Conservation (phyloP, 2,888 invertebrate species). For the Synergus itoensis region DNA sequence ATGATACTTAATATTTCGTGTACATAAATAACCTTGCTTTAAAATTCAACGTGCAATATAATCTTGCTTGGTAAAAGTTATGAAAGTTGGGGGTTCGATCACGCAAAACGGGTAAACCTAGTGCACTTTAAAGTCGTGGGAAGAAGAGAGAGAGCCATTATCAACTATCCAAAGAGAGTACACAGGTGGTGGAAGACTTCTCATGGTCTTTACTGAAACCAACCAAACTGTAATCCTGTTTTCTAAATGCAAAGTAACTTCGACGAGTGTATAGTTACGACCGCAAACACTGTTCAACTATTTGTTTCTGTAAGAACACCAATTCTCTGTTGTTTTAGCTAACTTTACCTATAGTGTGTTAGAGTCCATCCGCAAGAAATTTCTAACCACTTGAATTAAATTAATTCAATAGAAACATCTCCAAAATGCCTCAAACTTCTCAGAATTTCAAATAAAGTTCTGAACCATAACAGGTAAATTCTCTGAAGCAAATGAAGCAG, state of each 20-base stretch:
- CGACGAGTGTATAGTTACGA: constrained; percentile 68
- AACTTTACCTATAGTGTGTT: background rate
- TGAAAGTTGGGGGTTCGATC: constrained; percentile 29
- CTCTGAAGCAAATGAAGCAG: background rate
- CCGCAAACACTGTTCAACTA: constrained; percentile 70
- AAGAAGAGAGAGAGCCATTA: constrained; percentile 45
- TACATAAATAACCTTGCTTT: constrained; percentile 10
- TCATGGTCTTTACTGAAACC: constrained; percentile 49
- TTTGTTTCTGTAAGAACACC: constrained; percentile 65
- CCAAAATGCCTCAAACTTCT: background rate
- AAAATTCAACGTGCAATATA: constrained; percentile 15
- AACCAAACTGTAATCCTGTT: constrained; percentile 74
- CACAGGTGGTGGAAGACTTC: constrained; percentile 53
- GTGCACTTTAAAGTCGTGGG: constrained; percentile 35
- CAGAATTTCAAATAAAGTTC: background rate
- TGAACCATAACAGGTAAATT: background rate
- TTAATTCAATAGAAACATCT: background rate
- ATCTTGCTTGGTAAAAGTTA: constrained; percentile 13
- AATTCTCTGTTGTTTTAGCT: background rate
- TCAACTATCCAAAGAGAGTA: constrained; percentile 46
- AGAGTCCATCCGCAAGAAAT: background rate
- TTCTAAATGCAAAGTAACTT: constrained; percentile 73
- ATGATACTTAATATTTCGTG: background rate
- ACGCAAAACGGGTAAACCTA: constrained; percentile 14
- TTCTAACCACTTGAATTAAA: background rate